Evolutionary conservation across 2,888 invertebrate species (phyloP).

Genomic region (Trissolcus japonicus): DNA sequence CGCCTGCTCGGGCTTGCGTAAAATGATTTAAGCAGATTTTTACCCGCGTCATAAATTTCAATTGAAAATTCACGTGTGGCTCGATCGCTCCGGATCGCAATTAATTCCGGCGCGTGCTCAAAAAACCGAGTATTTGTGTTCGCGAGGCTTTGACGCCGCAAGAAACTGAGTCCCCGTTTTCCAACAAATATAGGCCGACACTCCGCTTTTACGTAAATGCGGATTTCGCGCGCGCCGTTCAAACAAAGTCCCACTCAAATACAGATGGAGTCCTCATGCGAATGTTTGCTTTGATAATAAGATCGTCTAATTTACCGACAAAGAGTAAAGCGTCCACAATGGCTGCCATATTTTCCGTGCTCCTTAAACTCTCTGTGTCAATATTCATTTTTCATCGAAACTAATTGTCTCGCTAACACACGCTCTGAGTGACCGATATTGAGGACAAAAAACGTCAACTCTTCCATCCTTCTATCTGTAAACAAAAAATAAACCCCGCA

Average conservation of each 20-base stretch:
- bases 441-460: not conserved
- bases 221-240: constrained; percentile 74
- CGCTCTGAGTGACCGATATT: too few species aligned
- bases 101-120: too few species aligned
- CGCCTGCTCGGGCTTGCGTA: constrained; percentile 63
- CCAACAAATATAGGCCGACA: constrained; percentile 64
- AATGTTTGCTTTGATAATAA: constrained; percentile 72
- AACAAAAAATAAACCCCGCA: too few species aligned
- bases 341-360: constrained; percentile 29
- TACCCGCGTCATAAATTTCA: constrained; percentile 45
- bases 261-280: constrained; percentile 73
- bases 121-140: constrained; percentile 64
- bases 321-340: constrained; percentile 57
- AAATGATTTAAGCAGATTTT: constrained; percentile 51
- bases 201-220: constrained; percentile 73
- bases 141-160: constrained; percentile 65
- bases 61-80: constrained; percentile 17
- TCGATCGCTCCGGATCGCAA: too few species aligned
- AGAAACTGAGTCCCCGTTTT: constrained; percentile 61
- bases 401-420: not conserved
- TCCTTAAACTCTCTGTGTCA: constrained; percentile 9
- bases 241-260: constrained; percentile 74
- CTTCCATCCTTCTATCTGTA: not conserved
- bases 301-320: constrained; percentile 72
- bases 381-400: constrained; percentile 22